Evolutionary conservation across 2,888 invertebrate species (phyloP), one percentile per base, ranked within the genome.

Genomic region (Brassicogethes aeneus): DNA sequence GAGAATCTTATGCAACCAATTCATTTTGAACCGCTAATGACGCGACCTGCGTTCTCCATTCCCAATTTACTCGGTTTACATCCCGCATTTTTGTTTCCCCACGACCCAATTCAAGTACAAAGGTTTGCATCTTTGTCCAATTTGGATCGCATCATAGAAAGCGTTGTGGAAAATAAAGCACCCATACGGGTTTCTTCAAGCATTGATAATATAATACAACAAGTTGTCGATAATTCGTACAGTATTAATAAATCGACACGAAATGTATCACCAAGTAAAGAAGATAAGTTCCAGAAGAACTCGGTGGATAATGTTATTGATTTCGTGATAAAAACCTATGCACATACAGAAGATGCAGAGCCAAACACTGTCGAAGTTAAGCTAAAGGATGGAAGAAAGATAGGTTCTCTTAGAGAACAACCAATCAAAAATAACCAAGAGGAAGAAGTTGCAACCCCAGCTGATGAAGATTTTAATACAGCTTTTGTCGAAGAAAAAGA

Each of bases 251-350:
- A 7, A 23, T 23, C 23, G 5, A 23, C 10, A 10, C 23, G 5
- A 23, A 23, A 23, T 10, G 10, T 23, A 23, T 5, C 23, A 23
- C 5, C 5, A 23, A 5, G 5, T 23, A 5, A 23, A 23, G 23
- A 23, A 23, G 23, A 23, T 7, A 10, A 7, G 5, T 23, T 23
- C 37, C 16, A 41, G 51, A 2, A 15, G 3, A 36, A 36, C 12
- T 34, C 33, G 2, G 44, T 57, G 7, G 57, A 57, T 40, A 48
- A 52, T 30, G 52, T 52, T n/a, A 57, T 57, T 31, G 54, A 57
- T 40, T 53, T 46, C 43, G 57, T 57, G 10, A 46, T 51, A n/a
- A 44, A 46, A 16, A 7, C 23, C 5, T 23, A 5, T 5, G 5
- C 23, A 23, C 23, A 7, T 23, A 23, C n/a, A n/a, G n/a, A n/a